Percentiles rank a stretch among this genome's conserved stretches.
phyloP scores from a whole-genome alignment of 2,888 invertebrate species.

The Tetramorium bicarinatum region DNA sequence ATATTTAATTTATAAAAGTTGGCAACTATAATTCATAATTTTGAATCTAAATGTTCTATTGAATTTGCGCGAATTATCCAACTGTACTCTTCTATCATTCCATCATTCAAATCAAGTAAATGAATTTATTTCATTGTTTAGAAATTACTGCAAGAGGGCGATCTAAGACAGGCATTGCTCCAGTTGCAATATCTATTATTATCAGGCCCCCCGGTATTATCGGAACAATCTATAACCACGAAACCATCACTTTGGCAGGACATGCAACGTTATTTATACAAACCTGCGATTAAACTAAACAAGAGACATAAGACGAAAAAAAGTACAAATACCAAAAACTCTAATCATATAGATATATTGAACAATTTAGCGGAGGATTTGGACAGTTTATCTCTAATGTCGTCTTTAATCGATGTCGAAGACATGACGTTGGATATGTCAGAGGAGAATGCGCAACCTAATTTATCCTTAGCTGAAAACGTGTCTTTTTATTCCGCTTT shows the following conservation, averaged over 20 bases:
- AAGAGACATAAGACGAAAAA: constrained; percentile 73
- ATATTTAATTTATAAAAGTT: background rate
- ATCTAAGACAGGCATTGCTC: constrained; percentile 91
- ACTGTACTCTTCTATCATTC: background rate
- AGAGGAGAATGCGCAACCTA: constrained; percentile 81
- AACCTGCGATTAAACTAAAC: constrained; percentile 77
- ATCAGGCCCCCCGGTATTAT: constrained; percentile 82
- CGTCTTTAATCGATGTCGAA: constrained; percentile 76
- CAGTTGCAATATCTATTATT: constrained; percentile 91
- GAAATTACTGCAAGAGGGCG: constrained; percentile 87
- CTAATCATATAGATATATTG: constrained; percentile 57
- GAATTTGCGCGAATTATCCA: background rate
- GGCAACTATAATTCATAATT: background rate
- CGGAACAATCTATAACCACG: constrained; percentile 63
- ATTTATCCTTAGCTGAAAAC: constrained; percentile 85
- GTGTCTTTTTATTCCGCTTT: constrained; percentile 77
- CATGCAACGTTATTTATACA: constrained; percentile 77
- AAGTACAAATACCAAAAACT: constrained; percentile 4
- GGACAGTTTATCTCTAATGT: constrained; percentile 79
- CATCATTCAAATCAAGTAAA: background rate
- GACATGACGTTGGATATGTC: constrained; percentile 82
- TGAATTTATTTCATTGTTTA: constrained; percentile 64
- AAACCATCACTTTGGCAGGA: constrained; percentile 79
- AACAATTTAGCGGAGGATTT: constrained; percentile 76
- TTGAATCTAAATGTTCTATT: background rate